A percentile compares a stretch with the other conserved stretches of the same genome.
Evolutionary conservation across 2,888 invertebrate genomes (phyloP).

Genomic region (Eurois occulta): DNA sequence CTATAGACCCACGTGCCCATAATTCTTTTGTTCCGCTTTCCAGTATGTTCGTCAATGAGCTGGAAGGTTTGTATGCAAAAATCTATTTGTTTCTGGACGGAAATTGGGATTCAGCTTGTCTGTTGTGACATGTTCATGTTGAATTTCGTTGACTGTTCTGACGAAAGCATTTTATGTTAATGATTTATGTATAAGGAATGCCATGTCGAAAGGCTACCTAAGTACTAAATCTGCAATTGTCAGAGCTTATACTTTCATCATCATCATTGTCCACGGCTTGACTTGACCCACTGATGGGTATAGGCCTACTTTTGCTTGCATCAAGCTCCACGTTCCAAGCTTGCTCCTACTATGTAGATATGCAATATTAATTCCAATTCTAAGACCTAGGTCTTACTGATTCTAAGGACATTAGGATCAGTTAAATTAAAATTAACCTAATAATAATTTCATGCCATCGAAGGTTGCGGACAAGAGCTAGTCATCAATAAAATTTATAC

Average conservation of each 20-base stretch:
- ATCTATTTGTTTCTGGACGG: conserved; percentile 72
- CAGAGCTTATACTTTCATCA: not conserved
- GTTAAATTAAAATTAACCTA: too few relatives aligned
- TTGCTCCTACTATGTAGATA: not conserved
- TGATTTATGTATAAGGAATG: not conserved
- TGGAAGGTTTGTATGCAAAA: conserved; percentile 81
- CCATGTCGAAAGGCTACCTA: not conserved
- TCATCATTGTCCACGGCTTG: too few relatives aligned
- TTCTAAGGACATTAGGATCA: not conserved
- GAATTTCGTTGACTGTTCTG: conserved; percentile 52
- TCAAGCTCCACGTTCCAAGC: too few relatives aligned
- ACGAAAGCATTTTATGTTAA: not conserved
- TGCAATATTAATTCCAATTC: not conserved
- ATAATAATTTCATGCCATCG: too few relatives aligned
- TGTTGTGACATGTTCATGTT: conserved; percentile 68
- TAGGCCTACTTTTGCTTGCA: too few relatives aligned
- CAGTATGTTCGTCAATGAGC: conserved; percentile 74
- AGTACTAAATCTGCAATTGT: not conserved
- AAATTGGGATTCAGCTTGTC: conserved; percentile 67
- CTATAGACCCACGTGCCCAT: conserved; percentile 76
- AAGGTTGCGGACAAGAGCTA: too few relatives aligned
- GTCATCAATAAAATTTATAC: not conserved
- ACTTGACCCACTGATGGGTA: too few relatives aligned
- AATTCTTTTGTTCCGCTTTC: conserved; percentile 84
- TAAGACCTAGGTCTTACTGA: not conserved